Conservation (phyloP, 2,797 vertebrate genomes). For the Pachyuromys duprasi region DNA sequence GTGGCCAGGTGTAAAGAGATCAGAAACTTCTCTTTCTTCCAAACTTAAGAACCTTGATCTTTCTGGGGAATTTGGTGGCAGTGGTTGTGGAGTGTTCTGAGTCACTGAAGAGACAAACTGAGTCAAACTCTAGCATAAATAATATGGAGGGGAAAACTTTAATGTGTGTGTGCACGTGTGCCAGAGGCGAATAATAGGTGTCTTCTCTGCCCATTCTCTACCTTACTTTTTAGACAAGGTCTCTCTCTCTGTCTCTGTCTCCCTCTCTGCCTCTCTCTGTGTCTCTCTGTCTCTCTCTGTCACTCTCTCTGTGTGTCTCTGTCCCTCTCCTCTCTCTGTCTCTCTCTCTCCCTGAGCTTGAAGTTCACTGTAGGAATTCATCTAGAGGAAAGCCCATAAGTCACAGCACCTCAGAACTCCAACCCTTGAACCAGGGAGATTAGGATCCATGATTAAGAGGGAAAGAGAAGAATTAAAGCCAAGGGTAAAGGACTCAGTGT, state of each 20-base stretch:
- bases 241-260: background rate
- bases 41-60: conserved; percentile 16
- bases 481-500: background rate
- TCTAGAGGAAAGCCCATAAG: background rate
- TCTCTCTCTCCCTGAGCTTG: background rate
- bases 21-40: background rate
- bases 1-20: background rate
- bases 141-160: background rate
- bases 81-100: background rate
- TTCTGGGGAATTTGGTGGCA: background rate
- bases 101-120: conserved; percentile 3
- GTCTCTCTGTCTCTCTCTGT: background rate
- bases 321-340: background rate
- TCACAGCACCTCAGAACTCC: background rate
- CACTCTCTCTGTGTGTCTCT: background rate
- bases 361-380: background rate
- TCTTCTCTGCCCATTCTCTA: too few species aligned
- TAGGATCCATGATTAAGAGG: background rate
- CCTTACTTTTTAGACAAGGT: background rate
- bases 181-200: background rate
- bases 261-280: background rate
- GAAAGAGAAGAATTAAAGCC: background rate
- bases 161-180: background rate
- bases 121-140: background rate
- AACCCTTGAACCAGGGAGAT: background rate